A percentile compares a stretch with the other conserved stretches of the same genome.
Conservation (phyloP, 2,797 vertebrate genomes). For the Crocodylus rhombifer region DNA sequence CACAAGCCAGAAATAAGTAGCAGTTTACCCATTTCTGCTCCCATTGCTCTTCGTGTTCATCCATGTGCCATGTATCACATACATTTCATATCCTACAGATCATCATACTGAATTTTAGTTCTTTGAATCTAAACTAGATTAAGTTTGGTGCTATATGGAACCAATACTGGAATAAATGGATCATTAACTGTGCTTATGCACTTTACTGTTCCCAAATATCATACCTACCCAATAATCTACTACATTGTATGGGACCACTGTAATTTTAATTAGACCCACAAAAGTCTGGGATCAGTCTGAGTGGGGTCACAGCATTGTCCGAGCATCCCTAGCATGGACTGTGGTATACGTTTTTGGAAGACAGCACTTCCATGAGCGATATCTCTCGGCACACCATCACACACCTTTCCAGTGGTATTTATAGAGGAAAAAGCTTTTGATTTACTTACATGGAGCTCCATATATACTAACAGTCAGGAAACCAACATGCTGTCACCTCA, state of each 20-base stretch:
- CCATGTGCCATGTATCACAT: constrained; percentile 55
- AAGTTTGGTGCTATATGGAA: neutral
- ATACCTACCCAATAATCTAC: neutral
- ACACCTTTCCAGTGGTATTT: constrained; percentile 7
- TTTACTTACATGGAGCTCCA: constrained; percentile 45
- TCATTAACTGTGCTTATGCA: neutral
- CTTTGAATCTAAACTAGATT: neutral
- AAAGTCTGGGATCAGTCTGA: neutral
- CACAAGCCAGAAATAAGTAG: constrained; percentile 23
- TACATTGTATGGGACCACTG: neutral
- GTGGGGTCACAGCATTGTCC: constrained; percentile 9
- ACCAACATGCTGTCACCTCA: constrained; percentile 72
- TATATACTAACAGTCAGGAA: constrained; percentile 49
- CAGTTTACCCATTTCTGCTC: constrained; percentile 53
- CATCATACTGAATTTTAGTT: constrained; percentile 74
- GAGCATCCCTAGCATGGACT: constrained; percentile 43
- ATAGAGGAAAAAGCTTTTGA: constrained; percentile 41
- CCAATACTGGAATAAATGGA: neutral
- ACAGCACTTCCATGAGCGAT: constrained; percentile 36
- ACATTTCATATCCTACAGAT: constrained; percentile 69
- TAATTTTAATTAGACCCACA: constrained; percentile 17
- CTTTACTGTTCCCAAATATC: neutral
- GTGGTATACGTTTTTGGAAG: constrained; percentile 44
- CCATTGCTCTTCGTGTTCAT: constrained; percentile 64
- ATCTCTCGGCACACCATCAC: constrained; percentile 27